These are phyloP conservation scores for Mirounga angustirostris DNA, from an alignment of 2,113 vertebrate species.

Conservation along the genomic window DNA sequence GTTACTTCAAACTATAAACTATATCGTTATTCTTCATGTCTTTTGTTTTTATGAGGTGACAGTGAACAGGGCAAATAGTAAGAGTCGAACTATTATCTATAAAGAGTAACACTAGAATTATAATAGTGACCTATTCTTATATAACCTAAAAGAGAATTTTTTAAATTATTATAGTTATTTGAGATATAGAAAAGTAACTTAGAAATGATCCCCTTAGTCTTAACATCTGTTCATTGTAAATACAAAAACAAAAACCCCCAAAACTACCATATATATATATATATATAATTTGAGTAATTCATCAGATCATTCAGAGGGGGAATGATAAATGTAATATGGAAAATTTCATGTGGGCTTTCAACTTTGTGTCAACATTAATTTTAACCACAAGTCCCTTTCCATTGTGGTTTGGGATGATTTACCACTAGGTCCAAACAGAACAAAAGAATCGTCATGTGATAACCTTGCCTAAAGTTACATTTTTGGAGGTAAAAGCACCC, in stretches of 20 bases:
- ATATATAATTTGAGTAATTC: not conserved
- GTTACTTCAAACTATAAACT: not conserved
- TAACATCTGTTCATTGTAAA: not conserved
- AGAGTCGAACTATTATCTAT: conserved; percentile 42
- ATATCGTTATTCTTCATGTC: conserved; percentile 28
- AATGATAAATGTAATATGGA: not conserved
- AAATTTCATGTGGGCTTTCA: not conserved
- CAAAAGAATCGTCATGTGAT: not conserved
- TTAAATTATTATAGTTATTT: not conserved
- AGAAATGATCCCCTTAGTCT: not conserved
- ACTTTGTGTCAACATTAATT: not conserved
- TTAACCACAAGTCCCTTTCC: not conserved
- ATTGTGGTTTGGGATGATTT: conserved; percentile 12
- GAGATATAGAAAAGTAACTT: not conserved
- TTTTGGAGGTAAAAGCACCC: not conserved
- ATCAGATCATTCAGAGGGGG: not conserved
- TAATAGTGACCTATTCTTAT: conserved; percentile 19
- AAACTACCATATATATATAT: not conserved
- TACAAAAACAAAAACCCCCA: not conserved
- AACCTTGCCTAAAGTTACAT: not conserved
- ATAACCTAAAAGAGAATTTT: not conserved
- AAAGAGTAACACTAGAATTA: conserved; percentile 37
- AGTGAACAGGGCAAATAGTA: not conserved
- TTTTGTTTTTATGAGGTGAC: conserved; percentile 40
- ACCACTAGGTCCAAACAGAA: not conserved